Base-by-base conservation (phyloP, 2,797 vertebrate genomes). In the Galaxias olidus region DNA sequence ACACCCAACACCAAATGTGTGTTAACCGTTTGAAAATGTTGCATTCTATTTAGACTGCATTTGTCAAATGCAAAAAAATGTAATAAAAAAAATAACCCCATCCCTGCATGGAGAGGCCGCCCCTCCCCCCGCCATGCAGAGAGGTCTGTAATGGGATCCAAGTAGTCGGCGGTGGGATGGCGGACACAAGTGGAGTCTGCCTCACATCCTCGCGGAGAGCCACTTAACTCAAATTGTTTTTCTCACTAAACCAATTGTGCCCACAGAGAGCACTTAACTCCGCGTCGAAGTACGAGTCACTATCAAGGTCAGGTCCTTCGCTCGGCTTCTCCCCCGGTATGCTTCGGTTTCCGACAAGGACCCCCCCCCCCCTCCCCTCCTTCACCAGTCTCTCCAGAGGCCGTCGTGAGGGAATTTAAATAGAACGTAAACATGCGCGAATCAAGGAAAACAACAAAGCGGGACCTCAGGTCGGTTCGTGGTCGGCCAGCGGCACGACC, bases 271-370 rank as follows among this genome's bases (percentile, higher is more conserved):
- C 55, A 40, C 45, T 64, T 55, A 46, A 40, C 6, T 45, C 13
- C 9, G 15, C 15, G 19, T n/a, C 18, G 49, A 9, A 50, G 47
- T 40, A 18, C 54, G 19, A 59, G 13, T 4, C 40, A 67, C 10
- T 7, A 46, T 72, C 64, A 69, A 67, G 72, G 72, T 66, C 49
- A 65, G 42, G 40, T 17, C 55, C n/a, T 44, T n/a, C 17, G n/a
- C 55, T 8, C 10, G n/a, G 41, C 55, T 17, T 57, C 43, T 42
- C n/a, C 7, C 4, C 42, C 40, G n/a, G n/a, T n/a, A n/a, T 15
- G 20, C n/a, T 40, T 41, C 30, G n/a, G 18, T 30, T 19, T 53
- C 51, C 19, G 17, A 2, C 2, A 30, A 6, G 30, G 6, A 2
- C 30, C 30, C 30, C 17, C 15, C 42, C 51, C 12, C 51, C 18